Evolutionary conservation across 2,888 invertebrate species (phyloP), one percentile per base, ranked within the genome.

Genomic region (Thereva nobilitata): DNA sequence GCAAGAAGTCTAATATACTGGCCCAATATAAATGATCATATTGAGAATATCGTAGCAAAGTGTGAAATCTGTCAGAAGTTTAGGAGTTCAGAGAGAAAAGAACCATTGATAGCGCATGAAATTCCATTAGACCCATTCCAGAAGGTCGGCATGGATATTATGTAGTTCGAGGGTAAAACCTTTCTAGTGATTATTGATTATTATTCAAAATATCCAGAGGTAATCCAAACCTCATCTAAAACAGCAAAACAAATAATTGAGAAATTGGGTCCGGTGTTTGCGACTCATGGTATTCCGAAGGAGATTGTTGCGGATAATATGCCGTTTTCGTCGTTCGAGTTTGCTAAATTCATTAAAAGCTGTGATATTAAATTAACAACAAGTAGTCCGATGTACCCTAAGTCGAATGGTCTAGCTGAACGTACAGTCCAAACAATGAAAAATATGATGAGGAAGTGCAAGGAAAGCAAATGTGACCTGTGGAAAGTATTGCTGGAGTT

Each of bases 121-220:
- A 61, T 75, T 56, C 75, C 76, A 37, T 55, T 64, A 9, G 44
- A 71, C 12, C 72, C 72, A 5, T 78, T 72, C 68, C 50, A 73
- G 45, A 75, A 75, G 66, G 64, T 78, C 40, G 73, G 68, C 37
- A 69, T 73, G 54, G 76, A 77, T 71, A 73, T 77, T 69, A 70
- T 72, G 49, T 72, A 75, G 64, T 72, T 70, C 65, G 47, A 52
- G 10, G 64, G 68, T 45, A 71, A 71, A 54, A 56, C 65, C 50
- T 74, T 70, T 64, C 68, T 76, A 50, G 68, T 74, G 3, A 63
- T 73, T 38, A 49, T 69, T 5, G 74, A 74, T 57, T 71, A 69
- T 52, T 74, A 69, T 41, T 67, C 70, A 5, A 71, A 72, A 50
- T 73, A 66, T 69, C 52, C 70, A 44, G 73, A 74, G 47, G 66